These are phyloP conservation scores for Calyptomena viridis DNA, from an alignment of 2,113 vertebrate genomes.

Conservation along the genomic window DNA sequence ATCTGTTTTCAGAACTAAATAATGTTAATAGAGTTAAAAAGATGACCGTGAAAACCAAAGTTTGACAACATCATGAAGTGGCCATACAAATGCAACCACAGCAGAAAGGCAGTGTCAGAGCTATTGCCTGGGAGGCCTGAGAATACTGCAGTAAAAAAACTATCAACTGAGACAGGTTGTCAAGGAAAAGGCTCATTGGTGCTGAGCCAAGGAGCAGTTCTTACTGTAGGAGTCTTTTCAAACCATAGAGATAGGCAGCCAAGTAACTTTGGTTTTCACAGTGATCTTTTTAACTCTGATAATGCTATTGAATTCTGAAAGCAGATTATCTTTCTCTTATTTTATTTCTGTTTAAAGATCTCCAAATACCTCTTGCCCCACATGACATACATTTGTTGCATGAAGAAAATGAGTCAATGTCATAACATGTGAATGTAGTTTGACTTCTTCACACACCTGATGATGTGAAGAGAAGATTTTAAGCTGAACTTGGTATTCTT, in stretches of 20 bases:
- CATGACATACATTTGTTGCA: too few relatives aligned
- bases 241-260: not conserved
- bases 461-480: not conserved
- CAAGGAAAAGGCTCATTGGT: not conserved
- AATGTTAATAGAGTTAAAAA: not conserved
- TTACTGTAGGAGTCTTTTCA: not conserved
- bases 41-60: not conserved
- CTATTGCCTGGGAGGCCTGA: not conserved
- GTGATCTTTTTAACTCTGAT: not conserved
- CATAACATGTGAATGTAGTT: not conserved
- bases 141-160: not conserved
- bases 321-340: not conserved
- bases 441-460: not conserved
- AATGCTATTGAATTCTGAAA: not conserved
- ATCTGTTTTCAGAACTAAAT: not conserved
- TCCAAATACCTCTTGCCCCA: not conserved
- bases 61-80: not conserved
- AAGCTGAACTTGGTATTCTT: not conserved
- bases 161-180: not conserved
- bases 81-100: not conserved
- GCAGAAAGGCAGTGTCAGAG: not conserved
- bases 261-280: not conserved
- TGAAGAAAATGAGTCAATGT: not conserved
- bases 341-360: not conserved
- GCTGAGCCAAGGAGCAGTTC: not conserved